phyloP scores from a whole-genome alignment of 2,113 vertebrate genomes.

The Triplophysa dalaica region DNA sequence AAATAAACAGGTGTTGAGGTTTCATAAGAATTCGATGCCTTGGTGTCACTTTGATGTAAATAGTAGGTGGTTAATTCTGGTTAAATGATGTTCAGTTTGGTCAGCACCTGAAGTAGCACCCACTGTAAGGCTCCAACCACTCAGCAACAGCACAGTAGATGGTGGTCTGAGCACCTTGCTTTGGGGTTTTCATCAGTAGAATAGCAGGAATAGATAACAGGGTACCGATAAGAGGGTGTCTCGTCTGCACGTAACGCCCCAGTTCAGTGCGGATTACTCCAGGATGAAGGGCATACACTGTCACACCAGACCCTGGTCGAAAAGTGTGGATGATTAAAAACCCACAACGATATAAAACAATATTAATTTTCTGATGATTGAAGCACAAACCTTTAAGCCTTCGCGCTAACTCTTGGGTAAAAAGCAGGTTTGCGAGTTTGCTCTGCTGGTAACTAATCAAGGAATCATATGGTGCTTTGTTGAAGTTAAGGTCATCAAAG shows the following conservation, averaged over 20 bases:
- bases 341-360: neutral
- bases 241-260: conserved; percentile 67
- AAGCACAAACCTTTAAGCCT: conserved; percentile 61
- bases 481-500: conserved; percentile 73
- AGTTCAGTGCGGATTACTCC: conserved; percentile 76
- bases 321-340: conserved; percentile 22
- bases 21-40: no score
- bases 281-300: conserved; percentile 71
- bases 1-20: no score
- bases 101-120: conserved; percentile 74
- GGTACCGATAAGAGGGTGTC: conserved; percentile 64
- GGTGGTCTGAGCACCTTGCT: conserved; percentile 73
- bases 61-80: no score
- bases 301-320: conserved; percentile 66
- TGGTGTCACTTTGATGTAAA: no score
- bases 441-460: conserved; percentile 75
- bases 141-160: conserved; percentile 71
- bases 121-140: conserved; percentile 63
- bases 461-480: conserved; percentile 61
- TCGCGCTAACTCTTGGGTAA: conserved; percentile 67
- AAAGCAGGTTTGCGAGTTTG: conserved; percentile 77
- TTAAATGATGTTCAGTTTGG: neutral
- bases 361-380: no score
- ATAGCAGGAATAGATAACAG: conserved; percentile 65
- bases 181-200: conserved; percentile 74